Evolutionary conservation across 30 jellyfish, hydroid and myxozoan species (phyloP), one percentile per base, ranked within the genome.

Genomic region (Hydractinia symbiolongicarpus): DNA sequence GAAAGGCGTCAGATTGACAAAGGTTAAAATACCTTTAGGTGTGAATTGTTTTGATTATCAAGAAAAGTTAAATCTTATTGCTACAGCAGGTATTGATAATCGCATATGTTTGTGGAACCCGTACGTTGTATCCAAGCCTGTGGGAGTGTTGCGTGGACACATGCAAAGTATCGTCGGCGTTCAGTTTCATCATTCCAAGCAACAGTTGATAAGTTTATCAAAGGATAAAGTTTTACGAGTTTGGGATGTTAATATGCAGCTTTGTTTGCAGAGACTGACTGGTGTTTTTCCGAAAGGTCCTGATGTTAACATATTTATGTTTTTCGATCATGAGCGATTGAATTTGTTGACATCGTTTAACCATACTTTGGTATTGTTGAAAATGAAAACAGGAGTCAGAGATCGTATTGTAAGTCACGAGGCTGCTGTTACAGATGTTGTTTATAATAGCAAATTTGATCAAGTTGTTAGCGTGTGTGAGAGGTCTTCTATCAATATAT

Each of bases 41-140:
- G 54, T 93, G 21, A 93, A 86, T 77, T 88, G 95, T 11, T 86
- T 93, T 87, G 98, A 93, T 84, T 93, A 75, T 69, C 94, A 86
- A 50, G 84, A 89, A 50, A 84, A 81, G 66, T 81, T 88, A 7
- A 93, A 93, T 70, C 72, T 83, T 55, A 93, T 93, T 60, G 98
- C 98, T 6, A 82, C 98, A 66, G 98, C 98, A 55, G 98, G 98
- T 5, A 86, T 93, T 13, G 88, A 93, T 67, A 82, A 90, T 51
- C 95, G 76, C 8, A 94, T 93, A 15, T 93, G 98, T 58, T 62
- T 93, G 58, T 93, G 98, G 98, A 93, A 93, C 80, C 98, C 98
- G 6, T 93, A 83, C 82, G 96, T 86, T 73, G 84, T 84, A 9
- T 86, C 95, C 5, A 93, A 93, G 60, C 98, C 98, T 4, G 88